phyloP scores from a whole-genome alignment of 1,140 invertebrate species.

The Psix sp. region DNA sequence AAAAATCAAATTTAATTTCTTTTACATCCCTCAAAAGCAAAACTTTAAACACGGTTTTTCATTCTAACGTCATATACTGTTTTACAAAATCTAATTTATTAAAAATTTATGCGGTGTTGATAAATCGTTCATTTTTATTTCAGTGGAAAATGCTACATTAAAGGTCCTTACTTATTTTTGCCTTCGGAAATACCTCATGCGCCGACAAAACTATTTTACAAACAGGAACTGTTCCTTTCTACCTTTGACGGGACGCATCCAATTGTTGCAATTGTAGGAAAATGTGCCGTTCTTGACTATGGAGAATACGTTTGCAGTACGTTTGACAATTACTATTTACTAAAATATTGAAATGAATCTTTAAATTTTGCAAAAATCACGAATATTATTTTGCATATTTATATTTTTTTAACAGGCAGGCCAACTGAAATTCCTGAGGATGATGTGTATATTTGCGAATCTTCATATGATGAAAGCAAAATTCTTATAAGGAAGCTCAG shows the following conservation, averaged over 20 bases:
- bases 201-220: slow-evolving; percentile 89
- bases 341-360: neutral
- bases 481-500: slow-evolving; percentile 86
- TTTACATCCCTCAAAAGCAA: too few species aligned
- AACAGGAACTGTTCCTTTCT: slow-evolving; percentile 95
- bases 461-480: slow-evolving; percentile 92
- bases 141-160: slow-evolving; percentile 92
- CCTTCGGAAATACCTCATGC: slow-evolving; percentile 90
- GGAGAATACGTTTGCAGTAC: slow-evolving; percentile 93
- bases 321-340: slow-evolving; percentile 64
- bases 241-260: slow-evolving; percentile 94
- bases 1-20: too few species aligned
- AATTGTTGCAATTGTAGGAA: slow-evolving; percentile 92
- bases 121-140: slow-evolving; percentile 41
- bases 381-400: neutral
- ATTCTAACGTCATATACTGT: too few species aligned
- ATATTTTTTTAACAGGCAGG: slow-evolving; percentile 81
- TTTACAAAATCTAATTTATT: neutral
- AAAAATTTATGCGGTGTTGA: slow-evolving; percentile 10
- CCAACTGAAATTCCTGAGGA: slow-evolving; percentile 95
- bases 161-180: slow-evolving; percentile 94
- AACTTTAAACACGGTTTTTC: too few species aligned
- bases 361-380: neutral
- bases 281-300: slow-evolving; percentile 93
- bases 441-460: slow-evolving; percentile 96